Percentiles rank a stretch among this genome's conserved stretches.
These are phyloP conservation scores for Microctonus hyperodae DNA, from an alignment of 2,888 invertebrate species.

Conservation along the genomic window DNA sequence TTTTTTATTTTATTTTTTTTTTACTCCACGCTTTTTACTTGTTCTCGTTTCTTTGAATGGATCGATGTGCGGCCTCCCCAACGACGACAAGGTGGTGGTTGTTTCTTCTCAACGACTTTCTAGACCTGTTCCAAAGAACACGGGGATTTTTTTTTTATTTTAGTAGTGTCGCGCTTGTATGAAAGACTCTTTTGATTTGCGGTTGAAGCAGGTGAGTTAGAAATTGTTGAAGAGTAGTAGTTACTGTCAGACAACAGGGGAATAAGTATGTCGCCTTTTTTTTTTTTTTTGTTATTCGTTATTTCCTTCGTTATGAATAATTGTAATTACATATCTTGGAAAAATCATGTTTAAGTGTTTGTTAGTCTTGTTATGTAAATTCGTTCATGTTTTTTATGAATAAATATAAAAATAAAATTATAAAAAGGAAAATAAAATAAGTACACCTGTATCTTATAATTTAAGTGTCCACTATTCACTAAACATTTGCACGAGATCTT, in stretches of 20 bases:
- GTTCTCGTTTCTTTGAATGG: constrained; percentile 10
- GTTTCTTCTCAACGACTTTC: constrained; percentile 13
- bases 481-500: neutral
- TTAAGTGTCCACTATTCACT: neutral
- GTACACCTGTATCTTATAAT: neutral
- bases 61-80: neutral
- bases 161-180: neutral
- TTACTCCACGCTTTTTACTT: neutral
- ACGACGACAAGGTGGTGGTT: neutral
- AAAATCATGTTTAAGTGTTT: too few species aligned
- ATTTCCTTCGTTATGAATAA: too few species aligned
- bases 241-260: neutral
- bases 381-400: neutral
- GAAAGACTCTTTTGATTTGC: constrained; percentile 7
- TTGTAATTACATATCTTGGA: too few species aligned
- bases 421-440: neutral
- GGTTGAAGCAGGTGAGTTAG: neutral
- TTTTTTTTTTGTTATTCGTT: too few species aligned
- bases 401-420: neutral
- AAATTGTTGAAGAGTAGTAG: neutral
- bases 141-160: neutral
- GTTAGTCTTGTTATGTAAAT: neutral
- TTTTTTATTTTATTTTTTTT: neutral
- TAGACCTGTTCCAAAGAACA: neutral
- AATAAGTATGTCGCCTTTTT: neutral